Evolutionary conservation across 2,888 invertebrate species (phyloP).

Genomic region (Eustalomyia histrio): DNA sequence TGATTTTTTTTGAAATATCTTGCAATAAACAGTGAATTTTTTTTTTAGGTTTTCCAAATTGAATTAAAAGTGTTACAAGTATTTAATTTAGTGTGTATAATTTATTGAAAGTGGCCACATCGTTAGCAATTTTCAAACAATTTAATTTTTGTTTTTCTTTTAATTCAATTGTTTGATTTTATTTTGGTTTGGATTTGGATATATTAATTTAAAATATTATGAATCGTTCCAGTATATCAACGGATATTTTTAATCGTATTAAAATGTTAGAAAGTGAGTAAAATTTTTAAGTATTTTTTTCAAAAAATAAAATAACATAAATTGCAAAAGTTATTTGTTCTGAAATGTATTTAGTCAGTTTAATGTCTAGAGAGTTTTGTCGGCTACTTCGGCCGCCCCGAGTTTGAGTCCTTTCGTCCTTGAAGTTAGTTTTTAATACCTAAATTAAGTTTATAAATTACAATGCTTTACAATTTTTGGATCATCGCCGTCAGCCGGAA

Average conservation of each 20-base stretch:
- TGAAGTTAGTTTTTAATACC: too few species aligned
- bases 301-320: background rate
- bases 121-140: conserved; percentile 14
- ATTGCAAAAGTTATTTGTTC: too few species aligned
- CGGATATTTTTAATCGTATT: conserved; percentile 75
- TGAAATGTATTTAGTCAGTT: too few species aligned
- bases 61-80: conserved; percentile 59
- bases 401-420: too few species aligned
- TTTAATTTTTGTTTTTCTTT: conserved; percentile 14
- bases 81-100: conserved; percentile 60
- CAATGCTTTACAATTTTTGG: too few species aligned
- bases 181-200: conserved; percentile 1
- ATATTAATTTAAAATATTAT: conserved; percentile 54
- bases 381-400: too few species aligned
- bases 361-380: too few species aligned
- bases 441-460: too few species aligned
- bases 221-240: conserved; percentile 73
- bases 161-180: conserved; percentile 29
- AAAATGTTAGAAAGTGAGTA: conserved; percentile 76
- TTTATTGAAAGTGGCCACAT: conserved; percentile 53
- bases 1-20: conserved; percentile 41
- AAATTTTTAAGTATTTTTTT: background rate
- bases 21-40: conserved; percentile 21
- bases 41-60: conserved; percentile 46
- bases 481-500: too few species aligned